Evolutionary conservation across 1,140 invertebrate species (phyloP).

Genomic region (Euglossa dilemma): DNA sequence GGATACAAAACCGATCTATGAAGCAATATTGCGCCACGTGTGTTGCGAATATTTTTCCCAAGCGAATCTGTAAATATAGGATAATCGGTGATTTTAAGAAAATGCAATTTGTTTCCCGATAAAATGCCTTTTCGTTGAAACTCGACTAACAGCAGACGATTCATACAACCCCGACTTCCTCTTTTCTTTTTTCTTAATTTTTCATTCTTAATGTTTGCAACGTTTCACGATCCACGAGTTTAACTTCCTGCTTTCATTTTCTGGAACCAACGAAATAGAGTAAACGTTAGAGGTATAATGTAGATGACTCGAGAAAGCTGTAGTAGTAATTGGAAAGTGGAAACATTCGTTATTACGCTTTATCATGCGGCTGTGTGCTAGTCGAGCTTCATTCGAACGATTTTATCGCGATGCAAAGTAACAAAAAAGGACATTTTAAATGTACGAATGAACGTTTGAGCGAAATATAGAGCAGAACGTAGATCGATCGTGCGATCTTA

Average conservation of each 20-base stretch:
- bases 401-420: constrained; percentile 10
- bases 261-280: neutral
- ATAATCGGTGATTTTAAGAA: no score
- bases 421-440: neutral
- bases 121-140: constrained; percentile 4
- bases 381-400: constrained; percentile 35
- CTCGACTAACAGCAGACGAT: neutral
- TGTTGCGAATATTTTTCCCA: constrained; percentile 5
- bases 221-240: neutral
- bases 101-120: constrained; percentile 17
- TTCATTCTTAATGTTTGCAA: neutral
- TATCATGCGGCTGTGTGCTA: neutral
- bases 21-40: neutral
- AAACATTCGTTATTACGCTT: neutral
- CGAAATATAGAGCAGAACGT: neutral
- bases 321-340: no score
- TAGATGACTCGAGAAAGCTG: neutral
- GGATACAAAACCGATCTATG: neutral
- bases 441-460: neutral
- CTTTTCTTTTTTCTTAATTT: neutral
- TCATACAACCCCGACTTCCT: constrained; percentile 16
- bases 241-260: neutral
- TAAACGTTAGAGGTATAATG: neutral
- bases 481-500: neutral
- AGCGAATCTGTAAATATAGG: constrained; percentile 10